A percentile compares a stretch with the other conserved stretches of the same genome.
phyloP scores from a whole-genome alignment of 2,113 vertebrate species.

The Ptyas mucosa region DNA sequence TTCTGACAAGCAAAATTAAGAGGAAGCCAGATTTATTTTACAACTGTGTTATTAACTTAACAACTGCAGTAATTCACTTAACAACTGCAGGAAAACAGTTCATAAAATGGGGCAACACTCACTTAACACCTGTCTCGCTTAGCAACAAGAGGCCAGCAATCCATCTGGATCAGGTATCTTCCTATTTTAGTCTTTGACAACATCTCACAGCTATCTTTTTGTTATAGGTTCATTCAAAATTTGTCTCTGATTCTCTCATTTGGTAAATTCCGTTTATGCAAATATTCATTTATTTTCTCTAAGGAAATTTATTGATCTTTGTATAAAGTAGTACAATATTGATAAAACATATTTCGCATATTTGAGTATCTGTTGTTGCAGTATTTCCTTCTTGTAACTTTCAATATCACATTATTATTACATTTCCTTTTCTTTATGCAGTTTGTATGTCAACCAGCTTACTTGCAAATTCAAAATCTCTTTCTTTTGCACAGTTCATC shows the following conservation, averaged over 20 bases:
- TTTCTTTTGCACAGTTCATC: background rate
- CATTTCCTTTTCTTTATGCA: background rate
- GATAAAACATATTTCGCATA: background rate
- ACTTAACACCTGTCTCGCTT: background rate
- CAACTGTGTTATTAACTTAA: too few relatives aligned
- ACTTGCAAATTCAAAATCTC: background rate
- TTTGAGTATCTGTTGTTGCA: background rate
- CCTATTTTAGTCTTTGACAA: too few relatives aligned
- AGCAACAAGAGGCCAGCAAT: background rate
- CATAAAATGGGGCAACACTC: background rate
- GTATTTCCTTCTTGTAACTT: background rate
- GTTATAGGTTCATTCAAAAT: too few relatives aligned
- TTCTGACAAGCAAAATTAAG: too few relatives aligned
- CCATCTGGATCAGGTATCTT: too few relatives aligned
- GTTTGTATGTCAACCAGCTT: background rate
- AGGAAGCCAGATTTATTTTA: too few relatives aligned
- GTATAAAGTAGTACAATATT: background rate
- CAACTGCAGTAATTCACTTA: background rate
- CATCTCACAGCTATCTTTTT: too few relatives aligned
- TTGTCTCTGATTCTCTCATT: background rate
- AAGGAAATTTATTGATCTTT: background rate
- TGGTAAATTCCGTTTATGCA: background rate
- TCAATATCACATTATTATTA: background rate
- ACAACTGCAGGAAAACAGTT: background rate
- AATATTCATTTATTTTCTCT: background rate